These are phyloP conservation scores for Achatina immaculata DNA, from an alignment of 1,140 invertebrate genomes.

Conservation along the genomic window DNA sequence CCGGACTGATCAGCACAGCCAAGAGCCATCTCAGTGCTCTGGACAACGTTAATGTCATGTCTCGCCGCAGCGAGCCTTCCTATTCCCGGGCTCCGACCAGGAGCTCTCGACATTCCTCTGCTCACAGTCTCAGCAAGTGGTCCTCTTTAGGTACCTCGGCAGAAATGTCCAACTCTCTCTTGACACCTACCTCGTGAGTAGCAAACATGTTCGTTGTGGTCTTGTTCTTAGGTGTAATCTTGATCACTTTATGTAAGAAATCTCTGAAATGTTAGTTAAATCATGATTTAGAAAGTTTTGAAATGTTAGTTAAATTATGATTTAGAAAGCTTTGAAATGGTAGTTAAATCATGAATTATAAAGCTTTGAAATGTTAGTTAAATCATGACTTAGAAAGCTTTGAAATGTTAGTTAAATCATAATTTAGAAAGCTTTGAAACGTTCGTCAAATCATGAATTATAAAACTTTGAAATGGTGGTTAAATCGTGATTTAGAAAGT, in stretches of 20 bases:
- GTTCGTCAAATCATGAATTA: too few species aligned
- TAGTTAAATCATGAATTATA: too few species aligned
- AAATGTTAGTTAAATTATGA: too few species aligned
- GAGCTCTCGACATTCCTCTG: conserved; percentile 13
- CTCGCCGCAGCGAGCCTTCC: conserved; percentile 44
- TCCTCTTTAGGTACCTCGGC: conserved; percentile 55
- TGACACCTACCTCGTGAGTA: conserved; percentile 48
- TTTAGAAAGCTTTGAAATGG: too few species aligned
- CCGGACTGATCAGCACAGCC: neutral
- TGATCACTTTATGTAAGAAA: neutral
- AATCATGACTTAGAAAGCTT: too few species aligned
- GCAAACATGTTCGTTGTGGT: neutral
- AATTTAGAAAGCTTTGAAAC: too few species aligned
- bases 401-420: too few species aligned
- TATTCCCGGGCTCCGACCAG: conserved; percentile 37
- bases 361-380: too few species aligned
- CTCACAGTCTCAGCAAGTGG: conserved; percentile 58
- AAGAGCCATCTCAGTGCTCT: conserved; percentile 51
- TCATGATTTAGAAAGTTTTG: too few species aligned
- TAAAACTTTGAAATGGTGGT: too few species aligned
- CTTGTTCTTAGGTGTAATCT: neutral
- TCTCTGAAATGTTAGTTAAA: too few species aligned
- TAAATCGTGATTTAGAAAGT: too few species aligned
- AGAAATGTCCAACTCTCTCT: conserved; percentile 44
- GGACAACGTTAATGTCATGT: conserved; percentile 55